Evolutionary conservation across 2,888 invertebrate species (phyloP), one percentile per base, ranked within the genome.

Genomic region (Oegoconia quadripuncta): DNA sequence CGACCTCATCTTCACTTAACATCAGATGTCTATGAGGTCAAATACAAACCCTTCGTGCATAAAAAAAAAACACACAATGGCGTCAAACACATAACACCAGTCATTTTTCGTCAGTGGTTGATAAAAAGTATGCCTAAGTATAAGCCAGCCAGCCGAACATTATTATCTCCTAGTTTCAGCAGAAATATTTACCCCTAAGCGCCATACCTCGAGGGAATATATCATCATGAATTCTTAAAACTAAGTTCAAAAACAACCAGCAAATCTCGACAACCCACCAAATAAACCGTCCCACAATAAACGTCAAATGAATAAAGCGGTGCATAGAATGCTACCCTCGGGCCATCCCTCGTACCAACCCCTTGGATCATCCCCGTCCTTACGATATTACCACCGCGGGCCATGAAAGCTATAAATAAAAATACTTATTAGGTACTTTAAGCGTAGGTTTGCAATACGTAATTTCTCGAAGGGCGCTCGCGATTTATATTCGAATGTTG

Each of bases 371-470:
- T 80, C 81, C 76, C 55, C 55, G 61, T 66, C 76, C 83, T 80
- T 74, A 61, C 75, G 75, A 86, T 86, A 86, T 86, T 86, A 86
- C 64, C 76, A 74, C 86, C 81, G 60, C 63, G 62, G 83, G 86
- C 83, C 49, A 75, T 69, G 71, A 63, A 63, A 51, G 64, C 70
- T 55, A 74, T 78, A 76, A 77, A 79, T 80, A 84, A 82, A 83
- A 83, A 81, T 70, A 75, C 76, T 76, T 80, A 82, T 78, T 75
- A n/a, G n/a, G n/a, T n/a, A 77, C 74, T 64, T 58, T 56, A 50
- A 57, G 71, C 71, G 73, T 60, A 69, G 55, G 56, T 65, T 70
- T 72, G 73, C n/a, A 74, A 73, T 74, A 73, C 71, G 57, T 67
- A 66, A 72, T 68, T 68, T 66, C 65, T 44, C 48, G 41, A 55